Evolutionary conservation across 2,888 invertebrate genomes (phyloP), one percentile per base, ranked within the genome.

Genomic region (Lochmaea crataegi): DNA sequence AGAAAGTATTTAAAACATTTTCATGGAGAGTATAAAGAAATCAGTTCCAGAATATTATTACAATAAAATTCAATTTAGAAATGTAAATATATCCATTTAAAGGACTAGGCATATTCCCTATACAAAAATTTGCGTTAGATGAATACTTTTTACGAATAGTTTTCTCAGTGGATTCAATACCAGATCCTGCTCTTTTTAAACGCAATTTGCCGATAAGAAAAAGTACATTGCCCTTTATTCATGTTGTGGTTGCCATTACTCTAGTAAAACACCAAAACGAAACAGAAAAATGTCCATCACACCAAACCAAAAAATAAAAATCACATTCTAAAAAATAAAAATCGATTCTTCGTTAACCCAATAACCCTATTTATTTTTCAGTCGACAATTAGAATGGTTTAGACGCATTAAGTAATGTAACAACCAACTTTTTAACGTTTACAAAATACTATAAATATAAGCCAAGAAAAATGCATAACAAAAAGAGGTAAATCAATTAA

Each of bases 201-300:
- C 48, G 48, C 48, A 48, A 48, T 48, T 48, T 48, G 14, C 48
- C 48, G n/a, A 38, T 51, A 61, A 67, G 63, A n/a, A 48, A 48
- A 48, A 48, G n/a, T 48, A 48, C 48, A 48, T 48, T 7, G 14
- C n/a, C 48, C 48, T 48, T 48, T 48, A 48, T n/a, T 48, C 32
- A 53, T 53, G 16, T 53, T 53, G 60, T 73, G 75, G 75, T 68
- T 74, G 65, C 75, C 71, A 75, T 72, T 75, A 74, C 77, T 61
- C 51, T 66, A 72, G 75, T 77, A 72, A 67, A 75, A 82, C 81
- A 82, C 78, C 80, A 79, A 83, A 83, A 82, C 72, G 68, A 81
- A 82, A 81, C 76, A 66, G 76, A 81, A 82, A 81, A 80, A 42
- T 72, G 78, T 76, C 80, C 76, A 77, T 74, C 75, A 82, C 82